These are phyloP conservation scores for Lemur catta DNA, from an alignment of 2,797 vertebrate species.

Conservation along the genomic window DNA sequence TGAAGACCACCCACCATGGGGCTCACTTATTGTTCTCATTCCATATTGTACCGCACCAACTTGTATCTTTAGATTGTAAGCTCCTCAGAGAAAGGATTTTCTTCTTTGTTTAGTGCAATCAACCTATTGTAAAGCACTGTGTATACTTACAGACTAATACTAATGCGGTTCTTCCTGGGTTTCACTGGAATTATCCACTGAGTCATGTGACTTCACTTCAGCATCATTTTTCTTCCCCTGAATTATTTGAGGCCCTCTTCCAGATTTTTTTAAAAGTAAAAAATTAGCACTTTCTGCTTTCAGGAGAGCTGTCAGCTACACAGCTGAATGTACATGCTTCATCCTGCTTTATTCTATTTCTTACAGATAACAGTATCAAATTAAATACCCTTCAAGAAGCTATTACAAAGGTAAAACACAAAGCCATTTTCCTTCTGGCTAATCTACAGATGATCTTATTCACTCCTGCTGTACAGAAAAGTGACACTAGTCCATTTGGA, in stretches of 20 bases:
- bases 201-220: constrained; percentile 53
- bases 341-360: constrained; percentile 60
- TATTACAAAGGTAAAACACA: constrained; percentile 62
- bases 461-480: constrained; percentile 40
- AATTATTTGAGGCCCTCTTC: constrained; percentile 53
- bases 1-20: constrained; percentile 70
- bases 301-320: constrained; percentile 47
- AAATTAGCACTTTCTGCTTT: constrained; percentile 49
- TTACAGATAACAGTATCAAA: constrained; percentile 62
- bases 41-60: constrained; percentile 34
- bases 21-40: constrained; percentile 68
- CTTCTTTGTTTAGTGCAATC: constrained; percentile 72
- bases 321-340: constrained; percentile 36
- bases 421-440: constrained; percentile 54
- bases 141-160: constrained; percentile 62
- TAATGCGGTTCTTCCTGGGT: constrained; percentile 68
- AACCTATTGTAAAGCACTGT: constrained; percentile 64
- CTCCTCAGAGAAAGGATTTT: constrained; percentile 71
- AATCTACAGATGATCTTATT: constrained; percentile 54
- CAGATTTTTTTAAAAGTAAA: constrained; percentile 53
- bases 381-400: constrained; percentile 50
- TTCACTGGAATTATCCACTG: constrained; percentile 63
- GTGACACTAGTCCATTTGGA: constrained; percentile 18
- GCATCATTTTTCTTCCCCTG: constrained; percentile 46
- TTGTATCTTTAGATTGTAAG: constrained; percentile 64